These are phyloP conservation scores for Caenorhabditis inopinata DNA, from an alignment of 1,140 invertebrate species.

Conservation along the genomic window DNA sequence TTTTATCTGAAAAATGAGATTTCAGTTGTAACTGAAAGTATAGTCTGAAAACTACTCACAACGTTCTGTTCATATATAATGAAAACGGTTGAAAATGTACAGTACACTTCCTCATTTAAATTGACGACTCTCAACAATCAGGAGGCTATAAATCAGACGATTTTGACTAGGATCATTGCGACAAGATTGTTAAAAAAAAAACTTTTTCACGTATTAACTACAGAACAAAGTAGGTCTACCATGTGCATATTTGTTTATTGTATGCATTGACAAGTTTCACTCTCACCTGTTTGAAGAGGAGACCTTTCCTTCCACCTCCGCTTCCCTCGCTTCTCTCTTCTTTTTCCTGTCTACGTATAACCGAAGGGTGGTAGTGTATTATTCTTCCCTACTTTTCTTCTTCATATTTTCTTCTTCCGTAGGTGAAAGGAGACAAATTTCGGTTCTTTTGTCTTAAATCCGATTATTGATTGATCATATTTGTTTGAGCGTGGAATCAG, in stretches of 20 bases:
- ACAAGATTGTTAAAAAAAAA: not conserved
- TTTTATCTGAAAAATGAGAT: no score
- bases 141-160: no score
- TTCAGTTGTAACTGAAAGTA: no score
- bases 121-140: no score
- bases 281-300: constrained; percentile 34
- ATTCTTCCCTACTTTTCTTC: not conserved
- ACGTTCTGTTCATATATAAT: no score
- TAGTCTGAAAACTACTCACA: no score
- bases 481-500: not conserved
- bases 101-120: no score
- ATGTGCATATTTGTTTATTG: constrained; percentile 34
- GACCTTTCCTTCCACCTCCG: not conserved
- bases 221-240: constrained; percentile 21
- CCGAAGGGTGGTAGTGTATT: constrained; percentile 10
- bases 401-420: constrained; percentile 8
- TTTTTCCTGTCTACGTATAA: not conserved
- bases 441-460: constrained; percentile 18
- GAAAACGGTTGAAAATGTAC: no score
- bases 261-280: constrained; percentile 31
- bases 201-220: not conserved
- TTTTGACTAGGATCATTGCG: no score
- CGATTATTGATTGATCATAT: constrained; percentile 26
- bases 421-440: constrained; percentile 7
- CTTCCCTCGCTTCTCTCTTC: not conserved